Evolutionary conservation across 1,140 invertebrate genomes (phyloP), one percentile per base, ranked within the genome.

Genomic region (Littorina saxatilis): DNA sequence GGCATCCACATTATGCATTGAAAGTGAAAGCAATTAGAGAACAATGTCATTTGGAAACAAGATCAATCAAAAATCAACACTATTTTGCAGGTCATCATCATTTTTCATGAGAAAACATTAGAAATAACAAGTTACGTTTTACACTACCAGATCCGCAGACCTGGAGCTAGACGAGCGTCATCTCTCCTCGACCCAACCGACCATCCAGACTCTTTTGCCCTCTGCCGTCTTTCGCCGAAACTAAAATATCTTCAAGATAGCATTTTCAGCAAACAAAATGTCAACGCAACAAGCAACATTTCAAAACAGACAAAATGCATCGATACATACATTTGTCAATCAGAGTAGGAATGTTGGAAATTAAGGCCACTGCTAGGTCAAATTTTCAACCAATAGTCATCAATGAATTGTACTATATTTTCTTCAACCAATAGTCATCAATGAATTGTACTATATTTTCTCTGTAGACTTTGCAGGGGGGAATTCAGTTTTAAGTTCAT

Each of bases 211-310:
- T n/a, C 35, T 13, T 27, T n/a, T 73, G 39, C 23, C 20, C 23
- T 20, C 32, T 73, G 70, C 70, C 70, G 40, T 37, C 37, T 43
- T 43, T 40, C 70, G 40, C 39, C 70, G 27, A 73, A 39, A 73
- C 70, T 73, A 73, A 39, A 73, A 73, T 73, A 73, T 73, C 70
- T 73, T 73, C 70, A 73, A 43, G n/a, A n/a, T 40, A 43, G 37
- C 70, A 73, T 73, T 73, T 73, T 73, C 23, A 39, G 40, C n/a
- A 73, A 43, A 73, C 23, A 73, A 17, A n/a, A 43, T 40, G 39
- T 20, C 39, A 27, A 43, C 43, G 70, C 37, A 43, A 73, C 40
- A 43, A 40, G 70, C 70, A 73, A 73, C 7, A 43, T 73, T n/a
- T 27, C 23, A 73, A 43, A n/a, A 23, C n/a, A 73, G 27, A 37